phyloP scores from a whole-genome alignment of 2,113 vertebrate genomes.

The Nannospalax galili region DNA sequence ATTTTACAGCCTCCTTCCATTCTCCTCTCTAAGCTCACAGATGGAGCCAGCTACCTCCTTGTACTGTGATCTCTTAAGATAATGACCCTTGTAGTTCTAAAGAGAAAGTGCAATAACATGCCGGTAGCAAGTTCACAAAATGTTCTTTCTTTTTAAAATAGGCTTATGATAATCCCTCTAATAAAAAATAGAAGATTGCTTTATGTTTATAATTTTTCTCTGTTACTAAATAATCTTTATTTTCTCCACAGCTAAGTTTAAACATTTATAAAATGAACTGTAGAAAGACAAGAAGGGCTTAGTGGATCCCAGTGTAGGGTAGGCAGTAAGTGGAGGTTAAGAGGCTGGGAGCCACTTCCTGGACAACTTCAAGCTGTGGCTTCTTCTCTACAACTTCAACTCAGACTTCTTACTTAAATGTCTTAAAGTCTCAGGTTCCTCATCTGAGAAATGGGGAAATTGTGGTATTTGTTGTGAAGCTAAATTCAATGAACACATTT shows the following conservation, averaged over 20 bases:
- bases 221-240: constrained; percentile 6
- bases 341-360: background rate
- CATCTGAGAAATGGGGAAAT: constrained; percentile 3
- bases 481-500: background rate
- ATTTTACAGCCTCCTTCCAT: background rate
- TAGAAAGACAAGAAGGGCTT: background rate
- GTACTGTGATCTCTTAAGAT: background rate
- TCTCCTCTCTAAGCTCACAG: background rate
- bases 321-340: background rate
- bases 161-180: background rate
- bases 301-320: background rate
- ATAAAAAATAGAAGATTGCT: constrained; percentile 6
- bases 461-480: background rate
- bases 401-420: background rate
- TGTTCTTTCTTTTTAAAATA: background rate
- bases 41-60: background rate
- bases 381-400: too few relatives aligned
- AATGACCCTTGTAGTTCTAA: background rate
- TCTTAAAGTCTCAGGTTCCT: background rate
- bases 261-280: constrained; percentile 43
- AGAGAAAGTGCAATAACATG: background rate
- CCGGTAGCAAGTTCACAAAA: background rate
- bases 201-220: constrained; percentile 17
- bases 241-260: constrained; percentile 34
- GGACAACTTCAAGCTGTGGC: background rate